Evolutionary conservation across 1,140 invertebrate genomes (phyloP).

Genomic region (Drosophila tristis): DNA sequence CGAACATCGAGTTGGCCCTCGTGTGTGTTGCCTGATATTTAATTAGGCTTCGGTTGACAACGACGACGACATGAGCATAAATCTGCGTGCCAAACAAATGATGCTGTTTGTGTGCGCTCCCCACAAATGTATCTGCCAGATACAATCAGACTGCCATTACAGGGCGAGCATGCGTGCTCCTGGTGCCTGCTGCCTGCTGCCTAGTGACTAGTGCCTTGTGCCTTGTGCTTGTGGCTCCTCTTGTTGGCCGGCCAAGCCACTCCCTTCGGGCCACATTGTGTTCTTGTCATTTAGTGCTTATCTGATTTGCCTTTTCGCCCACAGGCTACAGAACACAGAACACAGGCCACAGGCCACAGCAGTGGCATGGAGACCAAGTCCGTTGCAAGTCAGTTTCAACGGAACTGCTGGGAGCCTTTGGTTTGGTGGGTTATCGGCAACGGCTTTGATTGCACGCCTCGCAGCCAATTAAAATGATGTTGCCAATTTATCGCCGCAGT

Average conservation of each 20-base stretch:
- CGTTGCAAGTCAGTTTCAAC: conserved; percentile 50
- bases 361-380: conserved; percentile 1
- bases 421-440: conserved; percentile 40
- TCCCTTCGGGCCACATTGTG: conserved; percentile 56
- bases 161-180: conserved; percentile 42
- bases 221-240: background rate
- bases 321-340: conserved; percentile 12
- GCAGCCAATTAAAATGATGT: conserved; percentile 75
- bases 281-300: conserved; percentile 58
- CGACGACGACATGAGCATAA: conserved; percentile 58
- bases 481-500: conserved; percentile 43
- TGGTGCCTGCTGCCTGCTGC: conserved; percentile 13
- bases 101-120: conserved; percentile 30
- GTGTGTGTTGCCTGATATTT: conserved; percentile 35
- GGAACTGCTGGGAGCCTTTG: conserved; percentile 61
- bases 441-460: conserved; percentile 63
- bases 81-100: conserved; percentile 65
- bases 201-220: background rate
- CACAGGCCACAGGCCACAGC: conserved; percentile 13
- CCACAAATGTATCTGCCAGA: conserved; percentile 74
- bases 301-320: conserved; percentile 73
- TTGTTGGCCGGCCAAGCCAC: conserved; percentile 11
- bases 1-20: background rate
- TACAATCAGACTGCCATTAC: conserved; percentile 78
- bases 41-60: conserved; percentile 69